Base-by-base conservation (phyloP, 2,113 vertebrate species). In the Austrofundulus limnaeus region DNA sequence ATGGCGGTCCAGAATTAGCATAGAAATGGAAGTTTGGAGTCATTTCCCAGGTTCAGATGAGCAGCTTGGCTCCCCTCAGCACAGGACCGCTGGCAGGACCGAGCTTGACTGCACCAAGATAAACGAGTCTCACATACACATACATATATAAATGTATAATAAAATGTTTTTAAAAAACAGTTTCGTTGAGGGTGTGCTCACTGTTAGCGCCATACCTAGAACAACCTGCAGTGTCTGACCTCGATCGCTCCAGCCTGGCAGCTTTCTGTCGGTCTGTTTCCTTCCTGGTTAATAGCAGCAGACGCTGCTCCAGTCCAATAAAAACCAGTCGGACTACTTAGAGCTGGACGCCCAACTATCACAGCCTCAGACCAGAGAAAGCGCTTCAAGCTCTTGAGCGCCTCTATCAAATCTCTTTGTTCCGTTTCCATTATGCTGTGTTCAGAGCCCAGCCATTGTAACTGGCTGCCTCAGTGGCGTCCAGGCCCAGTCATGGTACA, bases 21-120 rank as follows among this genome's bases (percentile, higher is more conserved):
- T 89, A 89, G 89, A 90, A 87, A 88, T 89, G 86, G 87, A 88
- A 85, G 85, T 88, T 87, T 80, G 87, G 79, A 87, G 84, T 85
- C 79, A 76, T 85, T 87, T 80, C 79, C 82, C 68, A 77, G 87
- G 84, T 90, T 86, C 78, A 86, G 82, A 89, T 85, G 82, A 90
- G 87, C 71, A 64, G 70, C 82, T 82, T 72, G 62, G 59, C 78
- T 77, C 75, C 76, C 80, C 56, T 79, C 60, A 54, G 80, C 80
- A 76, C 66, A 64, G 78, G 61, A 69, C 80, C 57, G 84, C 82
- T 66, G 70, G 80, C 56, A 61, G 78, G 75, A 78, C 75, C 43
- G 68, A 37, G 64, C 50, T 21, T 54, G 72, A 47, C 52, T 63
- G 77, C 24, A 45, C 68, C 42, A 77, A 46, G 34, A 45, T 62